These are phyloP conservation scores for Campoletis raptor DNA, from an alignment of 2,888 invertebrate genomes.

Conservation along the genomic window DNA sequence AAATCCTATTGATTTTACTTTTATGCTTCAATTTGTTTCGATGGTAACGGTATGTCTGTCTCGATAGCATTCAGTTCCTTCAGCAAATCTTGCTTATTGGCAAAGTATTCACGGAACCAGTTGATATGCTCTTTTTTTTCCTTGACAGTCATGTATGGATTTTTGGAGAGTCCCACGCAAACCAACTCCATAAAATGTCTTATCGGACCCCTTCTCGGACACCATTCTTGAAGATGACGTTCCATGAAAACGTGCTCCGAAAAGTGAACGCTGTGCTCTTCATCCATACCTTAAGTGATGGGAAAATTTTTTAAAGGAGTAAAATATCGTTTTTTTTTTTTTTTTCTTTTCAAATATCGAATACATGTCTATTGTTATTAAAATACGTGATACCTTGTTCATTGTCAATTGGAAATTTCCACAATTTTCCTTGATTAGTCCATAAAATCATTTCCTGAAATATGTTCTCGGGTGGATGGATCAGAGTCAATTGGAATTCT, in stretches of 20 bases:
- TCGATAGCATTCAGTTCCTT: constrained; percentile 88
- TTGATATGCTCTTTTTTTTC: constrained; percentile 95
- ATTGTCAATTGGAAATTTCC: constrained; percentile 99
- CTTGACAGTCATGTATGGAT: constrained; percentile 94
- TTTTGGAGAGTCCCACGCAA: constrained; percentile 96
- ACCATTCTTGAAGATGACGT: constrained; percentile 93
- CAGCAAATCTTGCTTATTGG: constrained; percentile 90
- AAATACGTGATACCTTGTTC: constrained; percentile 91
- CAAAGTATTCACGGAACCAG: constrained; percentile 97
- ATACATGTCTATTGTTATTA: background rate
- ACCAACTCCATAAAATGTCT: constrained; percentile 99
- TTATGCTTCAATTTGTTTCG: constrained; percentile 63
- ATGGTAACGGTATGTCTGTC: constrained; percentile 29
- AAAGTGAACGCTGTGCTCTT: constrained; percentile 90
- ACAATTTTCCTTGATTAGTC: constrained; percentile 97
- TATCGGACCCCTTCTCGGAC: constrained; percentile 95
- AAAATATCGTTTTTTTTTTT: background rate
- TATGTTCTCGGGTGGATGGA: constrained; percentile 93
- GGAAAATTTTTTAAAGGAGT: background rate
- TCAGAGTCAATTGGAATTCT: constrained; percentile 89
- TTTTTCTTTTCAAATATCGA: background rate
- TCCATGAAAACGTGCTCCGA: constrained; percentile 98
- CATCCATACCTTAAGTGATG: constrained; percentile 87
- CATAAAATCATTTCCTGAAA: constrained; percentile 97
- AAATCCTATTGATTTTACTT: background rate